Evolutionary conservation across 2,888 invertebrate species (phyloP).

Genomic region (Drosophila atripex): DNA sequence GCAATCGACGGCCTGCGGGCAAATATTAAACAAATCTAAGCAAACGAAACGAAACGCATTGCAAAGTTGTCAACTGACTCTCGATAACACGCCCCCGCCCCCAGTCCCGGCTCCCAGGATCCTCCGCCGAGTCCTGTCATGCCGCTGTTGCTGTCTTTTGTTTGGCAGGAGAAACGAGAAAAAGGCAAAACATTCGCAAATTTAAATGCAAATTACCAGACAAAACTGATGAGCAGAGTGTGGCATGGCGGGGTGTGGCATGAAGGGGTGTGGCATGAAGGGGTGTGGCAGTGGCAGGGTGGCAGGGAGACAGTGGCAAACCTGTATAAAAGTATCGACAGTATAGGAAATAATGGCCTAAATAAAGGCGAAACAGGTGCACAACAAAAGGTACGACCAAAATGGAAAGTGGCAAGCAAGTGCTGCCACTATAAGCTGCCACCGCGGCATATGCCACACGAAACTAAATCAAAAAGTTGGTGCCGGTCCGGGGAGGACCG

Average conservation of each 20-base stretch:
- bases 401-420: background rate
- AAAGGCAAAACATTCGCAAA: conserved; percentile 79
- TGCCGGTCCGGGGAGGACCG: background rate
- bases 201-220: conserved; percentile 75
- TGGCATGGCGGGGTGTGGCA: background rate
- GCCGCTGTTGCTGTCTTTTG: conserved; percentile 42
- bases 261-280: too few relatives aligned
- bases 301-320: background rate
- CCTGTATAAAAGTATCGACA: conserved; percentile 49
- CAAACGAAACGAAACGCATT: conserved; percentile 69
- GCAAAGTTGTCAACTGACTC: conserved; percentile 76
- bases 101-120: background rate
- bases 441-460: conserved; percentile 18
- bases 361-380: conserved; percentile 45
- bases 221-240: conserved; percentile 44
- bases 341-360: conserved; percentile 56
- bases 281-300: background rate
- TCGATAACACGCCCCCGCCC: conserved; percentile 62
- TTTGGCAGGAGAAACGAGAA: conserved; percentile 62
- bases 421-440: conserved; percentile 14
- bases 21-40: conserved; percentile 77
- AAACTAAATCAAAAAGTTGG: conserved; percentile 32
- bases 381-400: conserved; percentile 9
- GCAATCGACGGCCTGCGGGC: conserved; percentile 61
- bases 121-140: background rate